Evolutionary conservation across 2,888 invertebrate species (phyloP).

Genomic region (Rotaria magnacalcarata): DNA sequence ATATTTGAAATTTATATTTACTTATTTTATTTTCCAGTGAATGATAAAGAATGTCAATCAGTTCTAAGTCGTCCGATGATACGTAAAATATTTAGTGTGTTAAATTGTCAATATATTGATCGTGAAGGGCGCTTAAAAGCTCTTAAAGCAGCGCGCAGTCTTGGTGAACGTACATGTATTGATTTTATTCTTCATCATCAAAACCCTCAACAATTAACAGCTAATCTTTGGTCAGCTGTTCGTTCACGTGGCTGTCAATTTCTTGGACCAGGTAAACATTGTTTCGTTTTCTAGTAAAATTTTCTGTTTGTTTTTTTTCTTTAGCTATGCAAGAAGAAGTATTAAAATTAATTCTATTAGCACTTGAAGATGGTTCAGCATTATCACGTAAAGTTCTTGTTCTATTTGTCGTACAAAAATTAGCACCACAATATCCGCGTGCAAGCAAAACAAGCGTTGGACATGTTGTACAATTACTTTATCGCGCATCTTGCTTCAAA

Average conservation of each 20-base stretch:
- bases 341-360: background rate
- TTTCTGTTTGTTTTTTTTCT: background rate
- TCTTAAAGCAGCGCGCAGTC: background rate
- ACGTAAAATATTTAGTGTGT: background rate
- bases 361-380: background rate
- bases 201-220: background rate
- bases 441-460: constrained; percentile 98
- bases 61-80: background rate
- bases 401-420: constrained; percentile 93
- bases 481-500: constrained; percentile 95
- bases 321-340: background rate
- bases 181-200: background rate
- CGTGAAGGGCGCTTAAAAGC: background rate
- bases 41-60: background rate
- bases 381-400: constrained; percentile 73
- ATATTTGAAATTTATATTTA: background rate
- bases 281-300: too few species aligned
- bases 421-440: constrained; percentile 73
- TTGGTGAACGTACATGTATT: background rate
- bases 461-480: constrained; percentile 93
- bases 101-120: background rate
- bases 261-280: background rate
- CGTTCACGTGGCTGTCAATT: background rate
- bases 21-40: background rate
- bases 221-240: background rate